phyloP scores from a whole-genome alignment of 2,888 invertebrate genomes.

The Patella pellucida region DNA sequence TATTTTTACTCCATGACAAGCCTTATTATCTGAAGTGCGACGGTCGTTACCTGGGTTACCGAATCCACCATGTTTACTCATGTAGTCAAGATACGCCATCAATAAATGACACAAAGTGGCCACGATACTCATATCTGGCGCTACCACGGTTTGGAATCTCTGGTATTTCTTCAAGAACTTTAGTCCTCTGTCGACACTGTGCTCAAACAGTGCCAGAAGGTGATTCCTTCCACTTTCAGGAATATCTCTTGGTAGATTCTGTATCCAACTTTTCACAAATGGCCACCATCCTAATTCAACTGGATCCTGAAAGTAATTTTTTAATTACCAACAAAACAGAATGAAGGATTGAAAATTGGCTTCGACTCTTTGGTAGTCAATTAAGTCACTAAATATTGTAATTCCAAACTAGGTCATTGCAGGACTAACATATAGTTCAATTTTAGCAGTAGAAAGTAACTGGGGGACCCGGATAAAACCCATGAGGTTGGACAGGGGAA shows the following conservation, averaged over 20 bases:
- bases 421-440: too few relatives aligned
- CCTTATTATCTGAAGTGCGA: too few relatives aligned
- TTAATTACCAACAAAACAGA: too few relatives aligned
- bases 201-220: constrained; percentile 64
- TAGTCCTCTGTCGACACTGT: constrained; percentile 64
- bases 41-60: constrained; percentile 58
- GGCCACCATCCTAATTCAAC: constrained; percentile 70
- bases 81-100: constrained; percentile 66
- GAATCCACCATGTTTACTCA: constrained; percentile 67
- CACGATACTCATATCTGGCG: constrained; percentile 63
- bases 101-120: constrained; percentile 66
- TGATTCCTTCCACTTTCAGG: constrained; percentile 67
- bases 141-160: constrained; percentile 59
- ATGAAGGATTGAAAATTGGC: too few relatives aligned
- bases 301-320: constrained; percentile 58
- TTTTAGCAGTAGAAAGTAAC: too few relatives aligned
- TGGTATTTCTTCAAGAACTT: constrained; percentile 57
- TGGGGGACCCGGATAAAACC: too few relatives aligned
- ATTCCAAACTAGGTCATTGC: too few relatives aligned
- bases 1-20: too few relatives aligned
- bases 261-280: constrained; percentile 68
- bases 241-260: constrained; percentile 60
- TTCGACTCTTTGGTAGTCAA: too few relatives aligned
- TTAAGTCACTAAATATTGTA: too few relatives aligned
- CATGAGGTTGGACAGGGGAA: too few relatives aligned